Evolutionary conservation across 2,797 vertebrate genomes (phyloP), one percentile per base, ranked within the genome.

Genomic region (Acipenser ruthenus): DNA sequence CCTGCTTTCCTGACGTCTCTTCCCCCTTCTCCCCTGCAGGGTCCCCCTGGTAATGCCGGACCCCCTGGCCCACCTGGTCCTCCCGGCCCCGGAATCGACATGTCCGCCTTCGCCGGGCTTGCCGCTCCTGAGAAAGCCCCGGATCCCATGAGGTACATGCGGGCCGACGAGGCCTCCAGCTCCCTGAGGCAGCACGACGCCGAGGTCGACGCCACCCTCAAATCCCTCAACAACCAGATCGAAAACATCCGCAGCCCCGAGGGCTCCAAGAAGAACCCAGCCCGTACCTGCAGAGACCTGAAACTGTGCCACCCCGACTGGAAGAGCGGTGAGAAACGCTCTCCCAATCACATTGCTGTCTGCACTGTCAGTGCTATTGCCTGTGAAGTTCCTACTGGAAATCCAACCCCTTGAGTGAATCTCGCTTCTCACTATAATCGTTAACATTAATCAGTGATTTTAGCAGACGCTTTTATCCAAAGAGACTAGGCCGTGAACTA

Each of bases 211-310:
- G 92, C 94, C 82, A 96, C 95, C 0, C 90, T 99, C 71, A 99
- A 99, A 75, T 91, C 92, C 72, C 93, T 98, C 75, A 99, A 97
- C 88, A 96, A 93, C 85, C 96, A 97, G 83, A 96, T 98, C 0
- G 95, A 99, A 83, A 95, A 90, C 86, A 94, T 97, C 79, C 94
- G 95, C 70, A 97, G 95, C 79, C 96, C 95, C 0, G 96, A 98
- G 72, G 96, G 96, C 65, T 94, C 93, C 71, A 94, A 84, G 86
- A 98, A 97, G 86, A 97, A 97, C 84, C 96, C 96, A 0, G 93
- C 93, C 68, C 92, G 96, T 70, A 99, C 96, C 78, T 99, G 96
- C 84, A 90, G 94, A 0, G 95, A 99, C 88, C 91, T 99, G 79
- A 93, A 95, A 75, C 92, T 96, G 65, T 98, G 95, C 83, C 96